A percentile compares a stretch with the other conserved stretches of the same genome.
These are phyloP conservation scores for Cathartes aura DNA, from an alignment of 2,113 vertebrate genomes.

Conservation along the genomic window DNA sequence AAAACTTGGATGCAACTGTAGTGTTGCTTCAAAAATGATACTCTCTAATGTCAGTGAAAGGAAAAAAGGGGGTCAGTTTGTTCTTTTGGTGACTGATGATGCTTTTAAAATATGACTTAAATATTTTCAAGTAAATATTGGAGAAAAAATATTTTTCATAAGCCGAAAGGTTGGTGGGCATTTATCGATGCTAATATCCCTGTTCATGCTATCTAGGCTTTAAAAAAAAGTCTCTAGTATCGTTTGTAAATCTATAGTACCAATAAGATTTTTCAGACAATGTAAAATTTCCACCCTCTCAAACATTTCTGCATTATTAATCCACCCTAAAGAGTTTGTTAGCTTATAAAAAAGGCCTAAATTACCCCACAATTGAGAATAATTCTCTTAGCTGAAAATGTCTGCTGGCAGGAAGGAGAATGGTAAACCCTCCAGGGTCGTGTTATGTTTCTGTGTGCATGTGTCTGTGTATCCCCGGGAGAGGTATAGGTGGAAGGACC, in stretches of 20 bases:
- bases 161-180: background rate
- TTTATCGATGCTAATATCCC: background rate
- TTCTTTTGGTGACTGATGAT: background rate
- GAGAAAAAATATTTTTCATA: background rate
- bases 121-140: background rate
- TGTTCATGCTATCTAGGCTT: background rate
- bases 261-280: background rate
- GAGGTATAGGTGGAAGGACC: background rate
- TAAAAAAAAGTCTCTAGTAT: background rate
- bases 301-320: background rate
- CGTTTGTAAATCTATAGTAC: background rate
- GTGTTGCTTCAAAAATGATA: background rate
- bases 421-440: background rate
- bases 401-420: background rate
- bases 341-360: background rate
- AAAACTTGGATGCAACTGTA: background rate
- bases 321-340: background rate
- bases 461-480: background rate
- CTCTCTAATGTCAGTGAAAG: background rate
- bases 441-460: fast-evolving
- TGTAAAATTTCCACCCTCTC: background rate
- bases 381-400: background rate
- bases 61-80: background rate
- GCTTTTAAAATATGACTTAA: background rate
- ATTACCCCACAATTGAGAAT: background rate